A percentile compares a stretch with the other conserved stretches of the same genome.
Conservation (phyloP, 1,140 invertebrate genomes). For the Meteorus sp. region DNA sequence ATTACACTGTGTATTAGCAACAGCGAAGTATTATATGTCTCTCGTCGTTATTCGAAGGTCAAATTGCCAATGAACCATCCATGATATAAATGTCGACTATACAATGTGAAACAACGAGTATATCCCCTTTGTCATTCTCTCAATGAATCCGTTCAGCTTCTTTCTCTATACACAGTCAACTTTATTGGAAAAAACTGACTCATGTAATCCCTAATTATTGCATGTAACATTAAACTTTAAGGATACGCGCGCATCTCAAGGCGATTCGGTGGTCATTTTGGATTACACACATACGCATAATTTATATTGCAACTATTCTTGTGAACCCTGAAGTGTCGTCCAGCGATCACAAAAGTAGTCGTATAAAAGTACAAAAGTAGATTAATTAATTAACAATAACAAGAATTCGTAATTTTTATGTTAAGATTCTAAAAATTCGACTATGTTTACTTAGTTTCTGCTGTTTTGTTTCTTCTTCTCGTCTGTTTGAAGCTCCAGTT, state of each 20-base stretch:
- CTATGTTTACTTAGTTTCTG: no score
- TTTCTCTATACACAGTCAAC: neutral
- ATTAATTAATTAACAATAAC: neutral
- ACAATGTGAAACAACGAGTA: no score
- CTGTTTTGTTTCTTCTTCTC: no score
- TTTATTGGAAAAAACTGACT: neutral
- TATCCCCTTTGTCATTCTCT: neutral
- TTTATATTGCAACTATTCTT: slow-evolving; percentile 8
- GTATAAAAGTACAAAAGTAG: slow-evolving; percentile 24
- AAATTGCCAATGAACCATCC: no score
- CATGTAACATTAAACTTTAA: slow-evolving; percentile 15
- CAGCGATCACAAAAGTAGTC: slow-evolving; percentile 13
- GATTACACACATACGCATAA: neutral
- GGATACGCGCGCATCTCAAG: neutral
- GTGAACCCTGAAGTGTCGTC: neutral
- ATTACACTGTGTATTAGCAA: neutral
- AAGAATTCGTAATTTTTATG: neutral
- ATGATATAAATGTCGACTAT: no score
- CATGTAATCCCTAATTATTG: slow-evolving; percentile 14
- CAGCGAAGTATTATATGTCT: no score
- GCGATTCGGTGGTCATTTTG: slow-evolving; percentile 21
- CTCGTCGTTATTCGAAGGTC: no score
- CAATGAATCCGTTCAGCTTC: neutral
- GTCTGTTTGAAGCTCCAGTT: no score
- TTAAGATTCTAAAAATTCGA: no score